Base-by-base conservation (phyloP, 2,888 invertebrate species). In the Coremacera marginata region DNA sequence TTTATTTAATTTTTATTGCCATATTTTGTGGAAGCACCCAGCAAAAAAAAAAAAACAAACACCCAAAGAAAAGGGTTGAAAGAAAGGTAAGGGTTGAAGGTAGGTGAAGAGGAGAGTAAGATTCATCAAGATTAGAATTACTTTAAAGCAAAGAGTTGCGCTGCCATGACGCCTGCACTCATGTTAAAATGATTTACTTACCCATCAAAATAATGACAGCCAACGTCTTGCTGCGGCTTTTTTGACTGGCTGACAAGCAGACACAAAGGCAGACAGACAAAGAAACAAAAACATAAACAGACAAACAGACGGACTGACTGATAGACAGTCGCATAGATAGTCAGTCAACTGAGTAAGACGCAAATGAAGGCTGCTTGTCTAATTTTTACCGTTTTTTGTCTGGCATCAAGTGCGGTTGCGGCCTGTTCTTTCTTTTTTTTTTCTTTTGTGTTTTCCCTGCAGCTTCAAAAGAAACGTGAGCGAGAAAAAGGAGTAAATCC, bases 151-250 rank as follows among this genome's bases (percentile, higher is more conserved):
- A 27, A 22, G 25, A 70, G 62, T 19, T 22, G 22, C 57, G 51
- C 52, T 19, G 49, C 70, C 70, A 25, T 60, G 62, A 62, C 44
- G 44, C 62, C 70, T 74, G 70, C 70, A 67, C 81, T 80, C 81
- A 82, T 82, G 85, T 83, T 84, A 82, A 84, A 86, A 84, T 75
- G 77, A 79, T 77, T 77, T 77, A 75, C 75, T 77, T 75, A 76
- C 52, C 74, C 77, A 44, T 76, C 77, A 72, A 27, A 71, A 49
- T 37, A 51, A 76, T 75, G 71, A 76, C 65, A 55, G 52, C 62
- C 51, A 51, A 57, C 34, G 70, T 71, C 73, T 60, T 44, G 78
- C 52, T 71, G 79, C n/a, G 68, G 19, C 14, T 72, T 52, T 27
- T 52, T 27, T 51, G 74, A 31, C 55, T 22, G 74, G 11, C 55